phyloP scores from a whole-genome alignment of 2,797 vertebrate species.

The Typhlichthys subterraneus region DNA sequence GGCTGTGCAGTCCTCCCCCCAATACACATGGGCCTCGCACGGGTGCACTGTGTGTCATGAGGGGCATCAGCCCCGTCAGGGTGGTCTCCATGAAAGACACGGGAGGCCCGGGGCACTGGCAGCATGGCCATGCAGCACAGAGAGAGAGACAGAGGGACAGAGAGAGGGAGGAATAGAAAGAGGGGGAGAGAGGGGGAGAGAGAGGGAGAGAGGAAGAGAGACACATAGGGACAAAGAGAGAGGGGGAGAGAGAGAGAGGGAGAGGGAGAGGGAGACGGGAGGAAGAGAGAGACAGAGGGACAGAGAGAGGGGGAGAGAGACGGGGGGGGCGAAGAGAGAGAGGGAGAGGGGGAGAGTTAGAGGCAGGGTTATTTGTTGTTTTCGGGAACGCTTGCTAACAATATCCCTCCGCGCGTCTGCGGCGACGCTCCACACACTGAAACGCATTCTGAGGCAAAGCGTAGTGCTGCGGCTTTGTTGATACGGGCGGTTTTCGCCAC shows the following conservation, averaged over 20 bases:
- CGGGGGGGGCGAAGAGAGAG: constrained; percentile 31
- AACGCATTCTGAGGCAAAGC: too few species aligned
- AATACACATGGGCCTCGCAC: constrained; percentile 66
- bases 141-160: not conserved
- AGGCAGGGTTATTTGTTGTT: too few species aligned
- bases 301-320: not conserved
- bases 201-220: constrained; percentile 13
- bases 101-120: constrained; percentile 54
- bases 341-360: too few species aligned
- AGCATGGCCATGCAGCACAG: too few species aligned
- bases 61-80: constrained; percentile 67
- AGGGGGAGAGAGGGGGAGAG: not conserved
- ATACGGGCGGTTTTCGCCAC: too few species aligned
- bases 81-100: constrained; percentile 59
- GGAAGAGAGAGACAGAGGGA: not conserved
- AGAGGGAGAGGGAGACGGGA: not conserved
- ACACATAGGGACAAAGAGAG: too few species aligned
- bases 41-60: constrained; percentile 59
- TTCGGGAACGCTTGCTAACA: too few species aligned
- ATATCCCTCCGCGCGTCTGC: too few species aligned
- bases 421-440: too few species aligned
- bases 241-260: not conserved
- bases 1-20: constrained; percentile 60
- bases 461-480: too few species aligned
- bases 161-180: not conserved